Percentiles rank a stretch among this genome's conserved stretches.
Evolutionary conservation across 2,888 invertebrate species (phyloP).

Genomic region (Callimorpha dominula): DNA sequence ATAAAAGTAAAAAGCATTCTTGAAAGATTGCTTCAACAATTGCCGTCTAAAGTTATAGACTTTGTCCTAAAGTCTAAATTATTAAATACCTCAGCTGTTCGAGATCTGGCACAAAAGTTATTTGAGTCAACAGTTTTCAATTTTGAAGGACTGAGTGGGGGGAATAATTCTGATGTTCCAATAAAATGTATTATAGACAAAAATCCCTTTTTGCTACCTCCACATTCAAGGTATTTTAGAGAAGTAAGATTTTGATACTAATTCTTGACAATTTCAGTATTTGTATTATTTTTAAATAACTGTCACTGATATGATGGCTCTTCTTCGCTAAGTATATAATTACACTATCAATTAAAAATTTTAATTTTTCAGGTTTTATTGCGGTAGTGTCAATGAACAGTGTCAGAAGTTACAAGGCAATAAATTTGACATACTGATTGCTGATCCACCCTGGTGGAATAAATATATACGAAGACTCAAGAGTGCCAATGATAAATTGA

Average conservation of each 20-base stretch:
- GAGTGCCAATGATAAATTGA: conserved; percentile 86
- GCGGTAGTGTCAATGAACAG: conserved; percentile 86
- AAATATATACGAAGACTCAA: conserved; percentile 95
- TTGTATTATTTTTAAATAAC: not conserved
- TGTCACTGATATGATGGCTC: too few relatives aligned
- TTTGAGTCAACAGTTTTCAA: conserved; percentile 71
- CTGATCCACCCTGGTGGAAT: conserved; percentile 99
- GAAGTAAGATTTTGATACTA: conserved; percentile 22
- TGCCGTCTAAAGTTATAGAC: conserved; percentile 53
- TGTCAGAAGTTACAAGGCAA: conserved; percentile 76
- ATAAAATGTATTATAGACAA: conserved; percentile 80
- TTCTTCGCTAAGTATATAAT: too few relatives aligned
- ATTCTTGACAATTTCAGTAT: not conserved
- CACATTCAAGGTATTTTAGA: conserved; percentile 72
- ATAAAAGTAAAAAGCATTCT: conserved; percentile 59
- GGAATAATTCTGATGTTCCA: conserved; percentile 84
- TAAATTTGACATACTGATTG: conserved; percentile 92
- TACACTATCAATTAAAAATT: not conserved
- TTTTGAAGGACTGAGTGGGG: conserved; percentile 77
- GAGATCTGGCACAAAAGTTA: conserved; percentile 63
- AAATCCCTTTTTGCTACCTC: conserved; percentile 89
- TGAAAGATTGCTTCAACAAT: conserved; percentile 52
- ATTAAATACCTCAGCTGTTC: conserved; percentile 64
- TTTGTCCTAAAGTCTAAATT: conserved; percentile 58
- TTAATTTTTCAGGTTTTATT: conserved; percentile 84